A percentile compares a stretch with the other conserved stretches of the same genome.
Evolutionary conservation across 2,797 vertebrate genomes (phyloP).

Genomic region (Acanthurus leucopareius): DNA sequence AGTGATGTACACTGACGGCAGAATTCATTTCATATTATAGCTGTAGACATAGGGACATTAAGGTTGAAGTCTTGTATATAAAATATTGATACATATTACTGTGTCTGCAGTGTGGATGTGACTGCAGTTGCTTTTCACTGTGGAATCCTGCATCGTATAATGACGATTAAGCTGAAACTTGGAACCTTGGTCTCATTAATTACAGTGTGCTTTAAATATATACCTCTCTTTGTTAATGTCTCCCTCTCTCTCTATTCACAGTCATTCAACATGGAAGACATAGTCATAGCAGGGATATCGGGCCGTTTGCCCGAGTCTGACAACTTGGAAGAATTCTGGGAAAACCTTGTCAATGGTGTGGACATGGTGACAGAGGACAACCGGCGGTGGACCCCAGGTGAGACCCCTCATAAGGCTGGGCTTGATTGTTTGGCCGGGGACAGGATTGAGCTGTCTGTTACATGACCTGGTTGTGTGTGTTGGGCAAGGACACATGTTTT

Average conservation of each 20-base stretch:
- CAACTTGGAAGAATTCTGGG: slow-evolving; percentile 97
- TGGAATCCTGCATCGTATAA: neutral
- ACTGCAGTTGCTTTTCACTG: no score
- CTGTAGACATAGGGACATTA: no score
- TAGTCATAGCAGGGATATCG: slow-evolving; percentile 96
- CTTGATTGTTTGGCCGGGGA: neutral
- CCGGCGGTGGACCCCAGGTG: slow-evolving; percentile 96
- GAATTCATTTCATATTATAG: no score
- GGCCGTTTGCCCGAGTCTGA: slow-evolving; percentile 93
- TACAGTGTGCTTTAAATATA: neutral
- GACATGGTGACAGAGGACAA: slow-evolving; percentile 99
- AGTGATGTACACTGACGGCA: no score
- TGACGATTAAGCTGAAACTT: neutral
- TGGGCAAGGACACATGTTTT: no score
- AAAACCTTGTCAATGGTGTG: slow-evolving; percentile 93
- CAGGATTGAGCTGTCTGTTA: neutral
- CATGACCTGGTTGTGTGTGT: no score
- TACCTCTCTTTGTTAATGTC: neutral
- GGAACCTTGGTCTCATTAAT: neutral
- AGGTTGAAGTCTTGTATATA: no score
- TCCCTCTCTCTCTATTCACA: slow-evolving; percentile 51
- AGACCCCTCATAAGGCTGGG: slow-evolving; percentile 10
- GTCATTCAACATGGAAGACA: slow-evolving; percentile 92
- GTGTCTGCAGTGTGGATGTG: no score
- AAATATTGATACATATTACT: no score